These are phyloP conservation scores for Sebastes cheni DNA, from an alignment of 2,797 vertebrate genomes.

Conservation along the genomic window DNA sequence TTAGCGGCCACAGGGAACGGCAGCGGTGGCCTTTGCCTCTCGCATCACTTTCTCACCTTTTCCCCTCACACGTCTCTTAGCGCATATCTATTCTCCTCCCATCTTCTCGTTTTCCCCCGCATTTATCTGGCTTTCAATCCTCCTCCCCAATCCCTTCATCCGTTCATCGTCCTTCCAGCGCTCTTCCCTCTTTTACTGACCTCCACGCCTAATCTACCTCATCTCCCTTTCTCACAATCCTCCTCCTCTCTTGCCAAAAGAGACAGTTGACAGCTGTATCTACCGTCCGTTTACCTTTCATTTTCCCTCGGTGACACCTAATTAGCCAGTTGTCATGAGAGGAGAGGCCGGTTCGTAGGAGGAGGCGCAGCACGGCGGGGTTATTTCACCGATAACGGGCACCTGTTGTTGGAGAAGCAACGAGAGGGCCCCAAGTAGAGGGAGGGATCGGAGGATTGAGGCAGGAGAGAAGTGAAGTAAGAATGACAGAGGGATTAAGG, in stretches of 20 bases:
- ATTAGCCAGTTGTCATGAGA: constrained; percentile 77
- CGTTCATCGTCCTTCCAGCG: constrained; percentile 35
- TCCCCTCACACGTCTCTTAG: background rate
- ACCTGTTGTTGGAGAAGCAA: constrained; percentile 41
- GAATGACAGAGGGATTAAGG: constrained; percentile 63
- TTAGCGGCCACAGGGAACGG: constrained; percentile 58
- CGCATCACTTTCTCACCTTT: constrained; percentile 46
- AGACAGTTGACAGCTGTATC: constrained; percentile 65
- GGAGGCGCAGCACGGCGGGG: constrained; percentile 26
- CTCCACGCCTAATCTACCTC: constrained; percentile 54
- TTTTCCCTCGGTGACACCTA: constrained; percentile 62
- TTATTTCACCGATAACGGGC: constrained; percentile 56
- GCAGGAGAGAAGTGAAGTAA: constrained; percentile 29
- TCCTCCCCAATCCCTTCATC: constrained; percentile 38
- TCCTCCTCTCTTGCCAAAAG: constrained; percentile 38
- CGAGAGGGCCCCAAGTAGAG: constrained; percentile 21
- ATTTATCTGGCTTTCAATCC: constrained; percentile 45
- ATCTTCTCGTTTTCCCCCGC: constrained; percentile 32
- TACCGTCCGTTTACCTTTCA: constrained; percentile 56
- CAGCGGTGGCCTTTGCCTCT: constrained; percentile 61
- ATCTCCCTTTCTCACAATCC: constrained; percentile 39
- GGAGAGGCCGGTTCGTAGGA: constrained; percentile 32
- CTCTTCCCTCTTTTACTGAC: constrained; percentile 48
- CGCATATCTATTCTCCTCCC: constrained; percentile 38
- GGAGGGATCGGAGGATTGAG: constrained; percentile 11